Conservation (phyloP, 2,888 invertebrate genomes). For the Epirrita christyi region DNA sequence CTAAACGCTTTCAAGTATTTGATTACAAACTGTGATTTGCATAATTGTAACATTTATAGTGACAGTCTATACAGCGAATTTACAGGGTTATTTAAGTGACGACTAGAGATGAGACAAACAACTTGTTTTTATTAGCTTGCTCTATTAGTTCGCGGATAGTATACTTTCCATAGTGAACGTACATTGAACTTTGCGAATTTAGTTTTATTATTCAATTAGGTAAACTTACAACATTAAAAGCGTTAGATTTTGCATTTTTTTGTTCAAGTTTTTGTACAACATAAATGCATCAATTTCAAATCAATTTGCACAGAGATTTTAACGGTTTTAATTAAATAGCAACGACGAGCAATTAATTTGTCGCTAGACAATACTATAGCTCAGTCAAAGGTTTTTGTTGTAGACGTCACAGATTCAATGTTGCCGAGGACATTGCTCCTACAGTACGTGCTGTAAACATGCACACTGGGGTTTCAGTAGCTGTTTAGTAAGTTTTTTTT, state of each 20-base stretch:
- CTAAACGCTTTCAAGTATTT: constrained; percentile 51
- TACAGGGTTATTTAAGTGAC: constrained; percentile 34
- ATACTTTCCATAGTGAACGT: constrained; percentile 38
- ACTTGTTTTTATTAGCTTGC: constrained; percentile 26
- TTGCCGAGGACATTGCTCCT: constrained; percentile 2
- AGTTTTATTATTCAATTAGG: constrained; percentile 31
- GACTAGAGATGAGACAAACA: constrained; percentile 28
- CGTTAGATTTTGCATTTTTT: constrained; percentile 9
- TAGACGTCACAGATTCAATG: not conserved
- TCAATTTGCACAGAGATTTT: constrained; percentile 25
- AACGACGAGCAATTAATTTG: constrained; percentile 5
- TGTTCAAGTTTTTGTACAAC: constrained; percentile 16
- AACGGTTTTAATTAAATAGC: constrained; percentile 19
- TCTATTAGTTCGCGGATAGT: constrained; percentile 32
- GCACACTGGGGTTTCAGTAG: too few species aligned
- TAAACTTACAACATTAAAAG: constrained; percentile 20
- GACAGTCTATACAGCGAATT: constrained; percentile 33
- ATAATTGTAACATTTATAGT: constrained; percentile 46
- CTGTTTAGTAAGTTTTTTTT: not conserved
- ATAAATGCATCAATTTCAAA: constrained; percentile 26
- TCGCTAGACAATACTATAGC: not conserved
- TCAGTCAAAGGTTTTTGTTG: not conserved
- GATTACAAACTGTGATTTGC: constrained; percentile 44
- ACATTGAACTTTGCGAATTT: constrained; percentile 37
- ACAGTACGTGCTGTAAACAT: too few species aligned